Conservation (phyloP, 2,113 vertebrate genomes). For the Scartelaos histophorus region DNA sequence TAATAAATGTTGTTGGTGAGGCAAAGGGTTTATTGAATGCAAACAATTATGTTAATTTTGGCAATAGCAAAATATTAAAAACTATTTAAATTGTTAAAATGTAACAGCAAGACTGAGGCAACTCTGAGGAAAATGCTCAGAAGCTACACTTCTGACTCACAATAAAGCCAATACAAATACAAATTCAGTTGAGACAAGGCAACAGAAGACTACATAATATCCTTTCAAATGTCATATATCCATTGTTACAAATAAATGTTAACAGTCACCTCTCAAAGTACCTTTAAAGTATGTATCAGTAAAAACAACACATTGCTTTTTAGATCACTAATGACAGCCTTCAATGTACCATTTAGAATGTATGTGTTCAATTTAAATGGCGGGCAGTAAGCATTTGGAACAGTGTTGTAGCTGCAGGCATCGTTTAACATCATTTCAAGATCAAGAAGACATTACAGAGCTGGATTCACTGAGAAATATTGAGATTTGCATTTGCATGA, state of each 20-base stretch:
- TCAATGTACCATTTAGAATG: not conserved
- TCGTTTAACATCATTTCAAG: not conserved
- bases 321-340: not conserved
- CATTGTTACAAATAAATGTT: not conserved
- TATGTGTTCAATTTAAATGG: not conserved
- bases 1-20: not conserved
- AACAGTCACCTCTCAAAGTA: not conserved
- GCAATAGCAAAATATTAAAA: no score
- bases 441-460: slow-evolving; percentile 3
- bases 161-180: no score
- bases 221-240: not conserved
- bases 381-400: slow-evolving; percentile 10
- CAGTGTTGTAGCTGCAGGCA: not conserved
- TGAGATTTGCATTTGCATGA: slow-evolving; percentile 1
- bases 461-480: not conserved
- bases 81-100: no score
- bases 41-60: no score
- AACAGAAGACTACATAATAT: no score
- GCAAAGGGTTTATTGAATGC: not conserved
- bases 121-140: no score
- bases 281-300: not conserved
- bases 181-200: no score
- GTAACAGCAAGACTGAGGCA: no score
- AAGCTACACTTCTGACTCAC: no score
- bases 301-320: not conserved